Evolutionary conservation across 2,797 vertebrate species (phyloP), one percentile per base, ranked within the genome.

Genomic region (Cyprinella venusta): DNA sequence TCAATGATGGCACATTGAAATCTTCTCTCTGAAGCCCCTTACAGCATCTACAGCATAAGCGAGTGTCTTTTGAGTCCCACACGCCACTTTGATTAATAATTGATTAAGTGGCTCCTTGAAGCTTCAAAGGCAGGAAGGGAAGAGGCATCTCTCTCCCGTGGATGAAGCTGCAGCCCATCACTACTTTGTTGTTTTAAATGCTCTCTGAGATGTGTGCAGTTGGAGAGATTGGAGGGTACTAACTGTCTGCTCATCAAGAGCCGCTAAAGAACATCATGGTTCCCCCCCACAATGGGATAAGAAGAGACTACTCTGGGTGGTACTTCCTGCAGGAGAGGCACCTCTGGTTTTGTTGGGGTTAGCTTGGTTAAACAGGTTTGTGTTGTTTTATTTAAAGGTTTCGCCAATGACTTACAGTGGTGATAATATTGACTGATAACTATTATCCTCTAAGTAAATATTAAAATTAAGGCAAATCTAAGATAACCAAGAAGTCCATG

Each of bases 81-180:
- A 94, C 93, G 85, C 86, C 91, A 96, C 98, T 99, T 99, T 99
- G 98, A 99, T 99, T 96, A 98, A 99, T 99, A 99, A 98, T 99
- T 97, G 97, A 99, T 99, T 97, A 98, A 96, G 97, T 92, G 92
- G 96, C 95, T 94, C 95, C 90, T 91, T 88, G 92, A 82, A 87
- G 94, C 97, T 97, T 99, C 96, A 99, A 99, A 99, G 97, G 92
- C 97, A 97, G 97, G 97, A 99, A 83, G 75, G 64, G 74, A 77
- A 98, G 97, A 95, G 94, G 94, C 93, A 94, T 93, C 93, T 91
- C 93, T 91, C 93, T 96, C 94, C 92, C 76, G 93, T 94, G 96
- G 96, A 95, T 93, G 94, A 93, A 93, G 93, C 90, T 90, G 78
- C 95, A 96, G 96, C 97, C 97, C 97, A 98, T 97, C 91, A 88